phyloP scores from a whole-genome alignment of 1,140 invertebrate species.

The Ceratitis capitata region DNA sequence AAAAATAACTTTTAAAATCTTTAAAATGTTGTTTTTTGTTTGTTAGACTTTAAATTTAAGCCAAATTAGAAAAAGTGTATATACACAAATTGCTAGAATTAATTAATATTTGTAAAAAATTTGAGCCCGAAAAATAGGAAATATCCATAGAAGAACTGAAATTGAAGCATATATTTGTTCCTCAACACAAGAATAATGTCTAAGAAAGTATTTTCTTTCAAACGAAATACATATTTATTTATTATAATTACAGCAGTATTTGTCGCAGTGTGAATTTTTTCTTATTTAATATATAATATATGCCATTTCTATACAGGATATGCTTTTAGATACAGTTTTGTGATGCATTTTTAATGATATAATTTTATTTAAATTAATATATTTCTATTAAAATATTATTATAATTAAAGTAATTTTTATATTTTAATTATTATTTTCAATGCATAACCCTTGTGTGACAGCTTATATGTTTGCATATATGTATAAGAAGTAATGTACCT shows the following conservation, averaged over 20 bases:
- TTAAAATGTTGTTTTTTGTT: no score
- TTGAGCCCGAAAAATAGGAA: no score
- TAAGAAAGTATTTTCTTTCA: conserved; percentile 3
- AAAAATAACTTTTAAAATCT: no score
- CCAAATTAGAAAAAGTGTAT: no score
- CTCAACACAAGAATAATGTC: not conserved
- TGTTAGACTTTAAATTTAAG: no score
- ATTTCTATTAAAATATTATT: no score
- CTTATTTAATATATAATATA: not conserved
- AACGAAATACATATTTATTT: not conserved
- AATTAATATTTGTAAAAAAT: no score
- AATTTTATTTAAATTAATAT: not conserved
- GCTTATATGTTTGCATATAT: not conserved
- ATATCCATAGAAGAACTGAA: no score
- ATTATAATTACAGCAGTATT: not conserved
- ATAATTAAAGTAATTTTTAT: no score
- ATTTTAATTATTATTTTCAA: not conserved
- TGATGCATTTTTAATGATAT: not conserved
- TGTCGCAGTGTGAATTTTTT: not conserved
- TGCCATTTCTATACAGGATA: not conserved
- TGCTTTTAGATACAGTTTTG: not conserved
- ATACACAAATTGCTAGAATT: no score
- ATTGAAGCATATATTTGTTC: no score
- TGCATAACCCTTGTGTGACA: not conserved
- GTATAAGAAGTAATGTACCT: not conserved